Evolutionary conservation across 2,797 vertebrate species (phyloP), one percentile per base, ranked within the genome.

Genomic region (Rhinophrynus dorsalis): DNA sequence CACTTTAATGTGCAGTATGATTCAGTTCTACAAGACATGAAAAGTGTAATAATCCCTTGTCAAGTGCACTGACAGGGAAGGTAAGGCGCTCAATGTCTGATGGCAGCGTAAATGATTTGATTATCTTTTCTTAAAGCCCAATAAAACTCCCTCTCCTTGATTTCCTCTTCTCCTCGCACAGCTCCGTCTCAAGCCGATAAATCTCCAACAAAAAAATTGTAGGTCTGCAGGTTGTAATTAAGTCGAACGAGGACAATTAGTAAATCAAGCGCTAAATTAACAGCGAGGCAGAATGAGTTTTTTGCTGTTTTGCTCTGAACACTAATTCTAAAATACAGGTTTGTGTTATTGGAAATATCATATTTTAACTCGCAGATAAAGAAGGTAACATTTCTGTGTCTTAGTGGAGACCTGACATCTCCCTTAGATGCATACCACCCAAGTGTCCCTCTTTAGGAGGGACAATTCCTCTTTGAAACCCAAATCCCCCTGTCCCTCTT

Each of bases 41-140:
- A 68, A 48, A 17, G 24, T 23, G 21, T 47, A 71, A 71, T 64
- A 57, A 51, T 65, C 60, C 35, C 26, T 64, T 55, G 21, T 57
- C 44, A 38, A 56, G 51, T 37, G 1, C 20, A 26, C 6, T 64
- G 68, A 71, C 68, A 64, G 30, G 37, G 45, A 64, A 65, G 52
- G 60, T 57, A 52, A 71, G 52, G 24, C 2, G 12, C 32, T 20
- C 26, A 12, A 2, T 15, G 40, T 38, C 30, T 48, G 13, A 15
- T 8, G 5, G 26, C 10, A 50, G 32, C 18, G 33, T 40, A 6
- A 52, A 23, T 33, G 52, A 57, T 50, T 48, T 40, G 29, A 71
- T 57, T 40, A 47, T 45, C 57, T 42, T 21, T 55, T 47, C 20
- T 57, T 20, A 11, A 56, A 50, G 32, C 24, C 40, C 30, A 33